A percentile compares a stretch with the other conserved stretches of the same genome.
Evolutionary conservation across 2,888 invertebrate genomes (phyloP).

Genomic region (Trissoscelio sp.): DNA sequence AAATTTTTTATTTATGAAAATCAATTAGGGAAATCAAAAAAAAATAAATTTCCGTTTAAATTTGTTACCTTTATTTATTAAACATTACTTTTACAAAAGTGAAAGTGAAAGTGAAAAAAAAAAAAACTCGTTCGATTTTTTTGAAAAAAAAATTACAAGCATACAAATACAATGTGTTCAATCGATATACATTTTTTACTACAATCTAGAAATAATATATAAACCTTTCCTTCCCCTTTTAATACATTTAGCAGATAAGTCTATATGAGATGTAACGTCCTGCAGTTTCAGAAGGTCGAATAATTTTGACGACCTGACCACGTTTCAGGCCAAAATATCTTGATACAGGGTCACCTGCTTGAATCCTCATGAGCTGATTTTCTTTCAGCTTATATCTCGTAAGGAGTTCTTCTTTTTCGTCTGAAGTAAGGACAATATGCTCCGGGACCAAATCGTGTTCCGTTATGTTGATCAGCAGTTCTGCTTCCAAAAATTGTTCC

Average conservation of each 20-base stretch:
- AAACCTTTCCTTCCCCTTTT: too few species aligned
- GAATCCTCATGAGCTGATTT: conserved; percentile 99
- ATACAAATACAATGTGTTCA: too few species aligned
- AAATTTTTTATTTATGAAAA: too few species aligned
- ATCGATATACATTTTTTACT: too few species aligned
- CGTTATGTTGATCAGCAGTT: conserved; percentile 98
- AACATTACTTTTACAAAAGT: too few species aligned
- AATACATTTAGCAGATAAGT: conserved; percentile 94
- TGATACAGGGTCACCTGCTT: conserved; percentile 99
- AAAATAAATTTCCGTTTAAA: too few species aligned
- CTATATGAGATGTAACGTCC: conserved; percentile 99
- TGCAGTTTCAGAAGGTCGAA: conserved; percentile 98
- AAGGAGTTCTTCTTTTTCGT: conserved; percentile 98
- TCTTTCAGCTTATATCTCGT: conserved; percentile 99
- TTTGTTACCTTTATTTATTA: too few species aligned
- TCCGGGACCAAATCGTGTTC: conserved; percentile 99
- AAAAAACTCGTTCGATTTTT: too few species aligned
- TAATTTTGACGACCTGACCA: conserved; percentile 99
- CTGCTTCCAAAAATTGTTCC: conserved; percentile 97
- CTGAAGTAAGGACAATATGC: conserved; percentile 98
- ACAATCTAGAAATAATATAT: too few species aligned
- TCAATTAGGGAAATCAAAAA: too few species aligned
- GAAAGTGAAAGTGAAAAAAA: too few species aligned
- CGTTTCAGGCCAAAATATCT: conserved; percentile 99
- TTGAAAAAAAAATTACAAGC: too few species aligned